phyloP scores from a whole-genome alignment of 2,113 vertebrate genomes.

The Antennarius striatus region DNA sequence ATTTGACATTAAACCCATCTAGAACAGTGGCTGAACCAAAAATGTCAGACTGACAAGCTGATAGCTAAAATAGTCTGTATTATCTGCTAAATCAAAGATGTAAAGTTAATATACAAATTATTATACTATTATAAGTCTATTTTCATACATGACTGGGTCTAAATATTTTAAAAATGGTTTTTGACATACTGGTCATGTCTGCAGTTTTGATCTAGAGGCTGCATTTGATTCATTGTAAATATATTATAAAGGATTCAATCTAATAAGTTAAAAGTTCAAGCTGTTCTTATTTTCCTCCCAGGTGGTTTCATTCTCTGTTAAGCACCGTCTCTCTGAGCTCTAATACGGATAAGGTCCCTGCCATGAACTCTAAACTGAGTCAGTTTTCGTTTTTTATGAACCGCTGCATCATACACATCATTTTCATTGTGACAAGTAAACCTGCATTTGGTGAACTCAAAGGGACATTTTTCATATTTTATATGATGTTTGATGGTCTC shows the following conservation, averaged over 20 bases:
- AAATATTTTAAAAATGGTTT: too few relatives aligned
- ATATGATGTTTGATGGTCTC: slow-evolving; percentile 47
- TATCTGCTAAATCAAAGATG: too few relatives aligned
- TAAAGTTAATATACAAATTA: too few relatives aligned
- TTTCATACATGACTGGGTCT: too few relatives aligned
- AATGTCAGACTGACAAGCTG: too few relatives aligned
- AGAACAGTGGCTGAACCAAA: too few relatives aligned
- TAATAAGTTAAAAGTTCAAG: too few relatives aligned
- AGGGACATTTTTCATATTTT: slow-evolving; percentile 29
- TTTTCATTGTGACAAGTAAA: slow-evolving; percentile 28
- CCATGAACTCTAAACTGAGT: slow-evolving; percentile 34
- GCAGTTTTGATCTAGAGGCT: neutral
- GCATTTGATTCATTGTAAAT: too few relatives aligned
- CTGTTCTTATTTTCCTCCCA: neutral
- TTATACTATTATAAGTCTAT: too few relatives aligned
- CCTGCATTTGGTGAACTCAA: slow-evolving; percentile 38
- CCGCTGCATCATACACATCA: slow-evolving; percentile 16
- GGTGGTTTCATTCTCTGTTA: neutral
- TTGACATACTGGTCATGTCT: too few relatives aligned
- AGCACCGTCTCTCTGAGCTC: slow-evolving; percentile 9
- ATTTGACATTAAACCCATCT: neutral
- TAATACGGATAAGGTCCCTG: neutral
- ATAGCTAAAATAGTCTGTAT: too few relatives aligned
- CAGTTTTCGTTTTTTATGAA: slow-evolving; percentile 50
- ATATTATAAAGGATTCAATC: too few relatives aligned